A percentile compares a stretch with the other conserved stretches of the same genome.
These are phyloP conservation scores for Oophaga pumilio DNA, from an alignment of 2,113 vertebrate species.

Conservation along the genomic window DNA sequence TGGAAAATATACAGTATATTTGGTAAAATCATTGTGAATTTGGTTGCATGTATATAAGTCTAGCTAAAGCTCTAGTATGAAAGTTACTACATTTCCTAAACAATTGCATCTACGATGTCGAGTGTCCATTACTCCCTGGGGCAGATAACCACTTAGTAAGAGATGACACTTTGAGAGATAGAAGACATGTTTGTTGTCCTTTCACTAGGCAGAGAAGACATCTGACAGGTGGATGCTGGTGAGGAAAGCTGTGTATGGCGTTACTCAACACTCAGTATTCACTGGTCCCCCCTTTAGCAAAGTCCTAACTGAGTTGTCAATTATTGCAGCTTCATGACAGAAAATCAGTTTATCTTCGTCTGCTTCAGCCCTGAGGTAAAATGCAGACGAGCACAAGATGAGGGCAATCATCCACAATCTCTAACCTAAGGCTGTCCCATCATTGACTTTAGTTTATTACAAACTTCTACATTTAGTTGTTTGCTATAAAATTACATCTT, in stretches of 20 bases:
- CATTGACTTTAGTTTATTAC: too few relatives aligned
- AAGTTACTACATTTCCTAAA: background rate
- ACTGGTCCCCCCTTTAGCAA: background rate
- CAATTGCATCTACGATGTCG: background rate
- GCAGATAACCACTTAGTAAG: conserved; percentile 28
- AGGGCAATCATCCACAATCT: background rate
- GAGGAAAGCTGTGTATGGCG: background rate
- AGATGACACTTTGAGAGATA: conserved; percentile 3
- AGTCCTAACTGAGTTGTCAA: background rate
- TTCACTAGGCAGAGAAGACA: background rate
- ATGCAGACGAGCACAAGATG: background rate
- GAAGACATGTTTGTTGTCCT: conserved; percentile 1
- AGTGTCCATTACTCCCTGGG: conserved; percentile 36
- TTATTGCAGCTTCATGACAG: background rate
- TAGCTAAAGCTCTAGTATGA: background rate
- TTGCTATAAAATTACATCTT: background rate
- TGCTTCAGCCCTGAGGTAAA: background rate
- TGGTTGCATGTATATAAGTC: background rate
- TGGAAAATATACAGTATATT: background rate
- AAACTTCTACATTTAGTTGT: background rate
- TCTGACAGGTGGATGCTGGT: conserved; percentile 32
- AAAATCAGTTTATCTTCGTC: background rate
- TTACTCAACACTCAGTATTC: conserved; percentile 24
- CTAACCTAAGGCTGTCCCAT: background rate
- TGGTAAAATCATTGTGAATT: background rate